Evolutionary conservation across 2,797 vertebrate species (phyloP), one percentile per base, ranked within the genome.

Genomic region (Anguilla marmorata): DNA sequence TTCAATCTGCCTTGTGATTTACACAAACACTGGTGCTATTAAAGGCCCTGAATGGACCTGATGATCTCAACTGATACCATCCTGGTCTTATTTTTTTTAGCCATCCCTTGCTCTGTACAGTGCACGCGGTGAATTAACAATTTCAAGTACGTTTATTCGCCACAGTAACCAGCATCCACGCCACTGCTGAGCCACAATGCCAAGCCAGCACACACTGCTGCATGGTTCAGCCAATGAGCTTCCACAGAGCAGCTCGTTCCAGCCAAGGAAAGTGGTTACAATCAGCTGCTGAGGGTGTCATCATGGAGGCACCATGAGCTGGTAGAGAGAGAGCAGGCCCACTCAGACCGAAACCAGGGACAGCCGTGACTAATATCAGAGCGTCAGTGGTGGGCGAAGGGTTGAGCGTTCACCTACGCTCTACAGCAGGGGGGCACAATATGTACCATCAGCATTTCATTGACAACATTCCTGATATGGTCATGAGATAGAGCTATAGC

Each of bases 1-100:
- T 7, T 9, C 8, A 50, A 19, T 80, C 14, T 48, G 21, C 76
- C 21, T 41, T 80, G 76, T 80, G 76, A 50, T 80, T n/a, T 50
- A 48, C 16, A 48, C 41, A 80, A 80, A 80, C 72, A 80, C 41
- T 8, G 0, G 16, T 24, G 45, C 76, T 24, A 80, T 80, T 80
- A 48, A 80, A 19, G 37, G 76, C 76, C 0, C 76, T 80, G 37
- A 80, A 80, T 50, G 41, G 76, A 45, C 21, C 41, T 1, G 41
- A 48, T 80, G 24, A 80, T 80, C 76, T 80, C 16, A 80, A 80
- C 14, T 80, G 76, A 80, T 80, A 24, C 76, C 76, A 80, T 80
- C 5, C 8, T 14, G 4, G n/a, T 21, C 7, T 80, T 24, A 19
- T 19, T 37, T 76, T 76, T 37, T 41, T 76, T 16, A 6, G 1